Conservation (phyloP, 2,888 invertebrate genomes). For the Tiliacea aurago region DNA sequence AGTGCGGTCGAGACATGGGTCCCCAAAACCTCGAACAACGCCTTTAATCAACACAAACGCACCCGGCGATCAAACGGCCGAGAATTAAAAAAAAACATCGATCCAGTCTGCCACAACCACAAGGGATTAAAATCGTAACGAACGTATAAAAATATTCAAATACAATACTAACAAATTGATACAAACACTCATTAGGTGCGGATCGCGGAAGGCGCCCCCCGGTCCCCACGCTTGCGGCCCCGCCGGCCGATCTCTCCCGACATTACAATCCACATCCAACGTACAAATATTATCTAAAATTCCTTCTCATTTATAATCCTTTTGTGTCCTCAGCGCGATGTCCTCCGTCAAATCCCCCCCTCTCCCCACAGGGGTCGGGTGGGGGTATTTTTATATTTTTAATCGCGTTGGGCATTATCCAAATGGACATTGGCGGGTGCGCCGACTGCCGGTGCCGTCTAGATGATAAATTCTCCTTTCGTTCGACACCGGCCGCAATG, state of each 20-base stretch:
- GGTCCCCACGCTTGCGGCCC: constrained; percentile 71
- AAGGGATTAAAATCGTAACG: constrained; percentile 90
- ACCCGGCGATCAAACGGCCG: constrained; percentile 83
- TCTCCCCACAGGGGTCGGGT: constrained; percentile 73
- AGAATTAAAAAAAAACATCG: constrained; percentile 86
- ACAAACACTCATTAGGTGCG: constrained; percentile 90
- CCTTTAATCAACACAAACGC: constrained; percentile 86
- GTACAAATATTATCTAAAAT: constrained; percentile 91
- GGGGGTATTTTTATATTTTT: constrained; percentile 91
- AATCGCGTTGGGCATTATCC: constrained; percentile 91
- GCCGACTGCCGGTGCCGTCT: constrained; percentile 87
- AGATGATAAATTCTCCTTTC: constrained; percentile 90
- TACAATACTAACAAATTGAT: constrained; percentile 91
- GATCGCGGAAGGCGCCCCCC: constrained; percentile 84
- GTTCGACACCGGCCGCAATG: constrained; percentile 88
- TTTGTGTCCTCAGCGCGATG: constrained; percentile 90
- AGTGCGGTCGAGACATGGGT: constrained; percentile 67
- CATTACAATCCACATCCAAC: constrained; percentile 90
- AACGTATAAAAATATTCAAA: constrained; percentile 90
- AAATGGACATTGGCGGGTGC: constrained; percentile 90
- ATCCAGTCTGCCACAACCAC: constrained; percentile 84
- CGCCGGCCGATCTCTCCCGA: constrained; percentile 81
- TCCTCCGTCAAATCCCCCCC: constrained; percentile 88
- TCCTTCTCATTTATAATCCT: constrained; percentile 91
- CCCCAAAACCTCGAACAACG: constrained; percentile 75